Conservation (phyloP, 1,140 invertebrate species). For the Rhagoletis pomonella region DNA sequence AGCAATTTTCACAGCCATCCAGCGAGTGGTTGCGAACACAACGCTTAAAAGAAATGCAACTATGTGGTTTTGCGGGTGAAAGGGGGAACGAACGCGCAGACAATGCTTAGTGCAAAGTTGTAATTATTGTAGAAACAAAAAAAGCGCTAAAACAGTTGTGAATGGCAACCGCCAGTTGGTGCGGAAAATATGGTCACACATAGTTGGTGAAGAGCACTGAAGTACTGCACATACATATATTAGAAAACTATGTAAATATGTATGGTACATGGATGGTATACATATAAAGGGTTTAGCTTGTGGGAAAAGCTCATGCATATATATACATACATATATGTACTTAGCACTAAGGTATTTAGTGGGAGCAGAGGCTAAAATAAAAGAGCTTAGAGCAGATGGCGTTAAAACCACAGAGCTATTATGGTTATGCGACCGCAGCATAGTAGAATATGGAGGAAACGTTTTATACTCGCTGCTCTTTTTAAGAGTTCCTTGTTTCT, state of each 20-base stretch:
- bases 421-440: not conserved
- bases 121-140: not conserved
- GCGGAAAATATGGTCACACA: constrained; percentile 45
- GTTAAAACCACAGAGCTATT: constrained; percentile 19
- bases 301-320: not conserved
- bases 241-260: too few relatives aligned
- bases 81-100: not conserved
- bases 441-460: not conserved
- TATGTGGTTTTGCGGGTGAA: too few relatives aligned
- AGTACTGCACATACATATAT: too few relatives aligned
- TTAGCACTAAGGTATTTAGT: not conserved
- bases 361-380: not conserved
- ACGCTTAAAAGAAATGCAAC: too few relatives aligned
- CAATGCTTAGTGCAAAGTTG: not conserved
- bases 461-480: not conserved
- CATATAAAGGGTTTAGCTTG: too few relatives aligned
- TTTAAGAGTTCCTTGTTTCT: not conserved
- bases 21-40: constrained; percentile 7
- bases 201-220: not conserved
- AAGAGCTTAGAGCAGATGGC: constrained; percentile 32
- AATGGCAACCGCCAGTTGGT: not conserved
- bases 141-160: not conserved
- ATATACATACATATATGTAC: not conserved
- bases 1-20: not conserved
- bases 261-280: too few relatives aligned